phyloP scores from a whole-genome alignment of 2,797 vertebrate species.

The Poeciliopsis infans region DNA sequence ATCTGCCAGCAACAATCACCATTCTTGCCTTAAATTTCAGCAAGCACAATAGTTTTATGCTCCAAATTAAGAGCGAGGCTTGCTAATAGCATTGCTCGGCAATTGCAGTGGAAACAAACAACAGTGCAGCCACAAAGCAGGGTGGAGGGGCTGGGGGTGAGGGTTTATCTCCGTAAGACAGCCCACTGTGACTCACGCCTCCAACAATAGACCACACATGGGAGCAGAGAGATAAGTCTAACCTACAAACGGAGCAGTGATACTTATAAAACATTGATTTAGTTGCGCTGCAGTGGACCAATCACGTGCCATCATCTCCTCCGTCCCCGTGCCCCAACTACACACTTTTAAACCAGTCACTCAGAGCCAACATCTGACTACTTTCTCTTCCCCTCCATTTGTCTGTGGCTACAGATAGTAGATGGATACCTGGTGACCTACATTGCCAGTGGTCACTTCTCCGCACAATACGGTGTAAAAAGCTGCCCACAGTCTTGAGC shows the following conservation, averaged over 20 bases:
- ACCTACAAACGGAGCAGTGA: conserved; percentile 58
- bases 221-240: conserved; percentile 61
- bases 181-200: conserved; percentile 49
- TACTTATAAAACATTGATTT: conserved; percentile 74
- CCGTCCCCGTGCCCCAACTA: conserved; percentile 15
- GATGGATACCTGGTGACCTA: conserved; percentile 72
- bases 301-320: conserved; percentile 21
- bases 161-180: conserved; percentile 62
- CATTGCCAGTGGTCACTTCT: conserved; percentile 32
- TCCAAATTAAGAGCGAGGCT: conserved; percentile 35
- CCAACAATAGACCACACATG: conserved; percentile 52
- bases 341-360: conserved; percentile 20
- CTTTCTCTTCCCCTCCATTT: conserved; percentile 58
- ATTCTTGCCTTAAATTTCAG: conserved; percentile 17
- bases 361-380: conserved; percentile 30
- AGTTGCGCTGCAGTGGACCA: conserved; percentile 39
- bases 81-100: conserved; percentile 26
- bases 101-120: conserved; percentile 28
- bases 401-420: conserved; percentile 45
- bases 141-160: background rate
- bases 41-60: conserved; percentile 30
- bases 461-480: conserved; percentile 10
- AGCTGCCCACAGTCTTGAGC: background rate
- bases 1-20: conserved; percentile 17
- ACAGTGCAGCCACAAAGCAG: conserved; percentile 26